phyloP scores from a whole-genome alignment of 2,797 vertebrate species.

The Trichosurus vulpecula region DNA sequence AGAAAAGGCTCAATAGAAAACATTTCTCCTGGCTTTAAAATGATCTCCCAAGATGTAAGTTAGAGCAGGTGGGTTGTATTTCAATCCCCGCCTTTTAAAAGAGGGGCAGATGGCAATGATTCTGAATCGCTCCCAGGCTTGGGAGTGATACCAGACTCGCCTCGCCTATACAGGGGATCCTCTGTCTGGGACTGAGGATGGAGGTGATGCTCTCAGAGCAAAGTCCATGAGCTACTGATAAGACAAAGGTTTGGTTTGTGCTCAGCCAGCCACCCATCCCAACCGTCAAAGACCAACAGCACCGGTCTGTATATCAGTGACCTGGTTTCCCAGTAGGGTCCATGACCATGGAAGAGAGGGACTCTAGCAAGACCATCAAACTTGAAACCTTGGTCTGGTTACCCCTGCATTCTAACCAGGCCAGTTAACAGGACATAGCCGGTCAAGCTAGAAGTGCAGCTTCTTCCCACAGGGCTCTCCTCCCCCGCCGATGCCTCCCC shows the following conservation, averaged over 20 bases:
- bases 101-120: neutral
- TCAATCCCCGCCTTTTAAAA: slow-evolving; percentile 62
- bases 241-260: neutral
- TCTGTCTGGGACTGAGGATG: neutral
- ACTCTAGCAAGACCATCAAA: neutral
- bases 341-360: neutral
- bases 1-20: slow-evolving; percentile 62
- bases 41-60: slow-evolving; percentile 67
- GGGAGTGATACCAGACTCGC: too few species aligned
- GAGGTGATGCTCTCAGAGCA: neutral
- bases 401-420: neutral
- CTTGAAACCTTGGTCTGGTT: neutral
- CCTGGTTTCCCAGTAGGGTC: neutral
- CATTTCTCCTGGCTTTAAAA: slow-evolving; percentile 63
- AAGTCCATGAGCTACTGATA: neutral
- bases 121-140: neutral
- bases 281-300: neutral
- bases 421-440: neutral
- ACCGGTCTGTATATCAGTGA: neutral
- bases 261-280: neutral
- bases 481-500: too few species aligned
- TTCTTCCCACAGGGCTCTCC: neutral
- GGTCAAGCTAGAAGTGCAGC: neutral
- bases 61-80: slow-evolving; percentile 53
- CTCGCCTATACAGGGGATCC: neutral